Evolutionary conservation across 2,113 vertebrate genomes (phyloP), one percentile per base, ranked within the genome.

Genomic region (Oryzias celebensis): DNA sequence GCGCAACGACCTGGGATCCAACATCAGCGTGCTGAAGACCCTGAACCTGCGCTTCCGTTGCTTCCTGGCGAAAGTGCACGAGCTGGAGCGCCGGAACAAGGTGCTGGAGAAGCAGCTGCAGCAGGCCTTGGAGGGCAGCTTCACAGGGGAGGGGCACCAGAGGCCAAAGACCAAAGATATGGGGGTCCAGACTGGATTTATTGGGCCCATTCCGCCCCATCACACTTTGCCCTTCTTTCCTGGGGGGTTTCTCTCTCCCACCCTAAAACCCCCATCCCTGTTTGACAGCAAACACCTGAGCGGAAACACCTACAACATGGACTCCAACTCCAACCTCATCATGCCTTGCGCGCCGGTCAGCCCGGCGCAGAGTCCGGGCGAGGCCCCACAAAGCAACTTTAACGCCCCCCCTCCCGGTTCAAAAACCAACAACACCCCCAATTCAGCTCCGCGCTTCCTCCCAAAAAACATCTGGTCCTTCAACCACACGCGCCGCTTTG

Each of bases 41-140:
- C 90, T 94, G 48, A 95, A 95, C 77, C 86, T 95, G 78, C 92
- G 93, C 2, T 94, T 95, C 85, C 91, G 94, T 71, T 95, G 94
- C 87, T 95, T 95, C 62, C 65, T 95, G 71, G 94, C 93, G 64
- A 94, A 94, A 71, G 94, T 95, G 56, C 94, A 95, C 58, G 94
- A 95, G 68, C 85, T 95, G 70, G 94, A 95, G 83, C 90, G 94
- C 55, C 85, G 94, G 58, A 95, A 95, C 82, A 93, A 93, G 76
- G 88, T 93, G 10, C 51, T 94, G 83, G 94, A 94, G 87, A 93
- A 93, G 75, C 93, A 94, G 77, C 87, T 94, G 74, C 92, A 94
- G 72, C 88, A 92, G 69, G 92, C 93, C 17, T 42, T 87, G 8
- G 85, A 88, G 24, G 63, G 54, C 0, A 82, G 62, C 55, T 49